Conservation (phyloP, 92 coral and sea anemone species). For the Umimayanthus chanpuru region DNA sequence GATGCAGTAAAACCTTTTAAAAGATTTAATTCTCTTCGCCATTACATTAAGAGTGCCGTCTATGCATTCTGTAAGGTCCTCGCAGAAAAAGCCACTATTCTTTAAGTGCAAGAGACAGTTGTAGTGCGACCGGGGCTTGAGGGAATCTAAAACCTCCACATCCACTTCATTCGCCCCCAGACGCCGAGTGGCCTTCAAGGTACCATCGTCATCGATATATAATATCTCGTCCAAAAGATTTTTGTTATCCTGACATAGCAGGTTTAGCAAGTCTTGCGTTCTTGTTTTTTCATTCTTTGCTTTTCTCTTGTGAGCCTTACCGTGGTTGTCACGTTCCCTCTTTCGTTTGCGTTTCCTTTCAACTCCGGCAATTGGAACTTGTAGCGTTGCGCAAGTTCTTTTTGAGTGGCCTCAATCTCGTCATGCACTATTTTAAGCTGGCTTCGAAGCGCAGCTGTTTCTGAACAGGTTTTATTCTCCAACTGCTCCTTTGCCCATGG, state of each 20-base stretch:
- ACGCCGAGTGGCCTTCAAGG: constrained; percentile 10
- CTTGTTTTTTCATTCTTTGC: background rate
- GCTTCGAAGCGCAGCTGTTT: background rate
- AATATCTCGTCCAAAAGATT: constrained; percentile 4
- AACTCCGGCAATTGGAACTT: constrained; percentile 10
- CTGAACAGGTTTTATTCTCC: constrained; percentile 2
- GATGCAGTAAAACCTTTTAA: constrained; percentile 27
- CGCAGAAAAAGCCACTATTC: constrained; percentile 30
- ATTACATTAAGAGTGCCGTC: background rate
- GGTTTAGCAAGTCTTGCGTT: constrained; percentile 13
- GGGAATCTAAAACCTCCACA: constrained; percentile 25
- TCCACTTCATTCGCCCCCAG: constrained; percentile 9
- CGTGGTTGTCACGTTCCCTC: constrained; percentile 3
- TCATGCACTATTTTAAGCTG: background rate
- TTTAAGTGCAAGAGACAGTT: constrained; percentile 40
- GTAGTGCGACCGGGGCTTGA: constrained; percentile 39
- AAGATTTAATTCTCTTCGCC: constrained; percentile 24
- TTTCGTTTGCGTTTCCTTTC: constrained; percentile 13
- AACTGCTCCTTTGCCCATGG: background rate
- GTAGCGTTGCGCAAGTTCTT: constrained; percentile 1
- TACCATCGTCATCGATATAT: constrained; percentile 13
- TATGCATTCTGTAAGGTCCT: constrained; percentile 29
- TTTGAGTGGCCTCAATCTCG: background rate
- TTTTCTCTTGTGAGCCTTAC: constrained; percentile 8
- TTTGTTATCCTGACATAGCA: constrained; percentile 16